Evolutionary conservation across 2,797 vertebrate genomes (phyloP).

Genomic region (Phoebastria nigripes): DNA sequence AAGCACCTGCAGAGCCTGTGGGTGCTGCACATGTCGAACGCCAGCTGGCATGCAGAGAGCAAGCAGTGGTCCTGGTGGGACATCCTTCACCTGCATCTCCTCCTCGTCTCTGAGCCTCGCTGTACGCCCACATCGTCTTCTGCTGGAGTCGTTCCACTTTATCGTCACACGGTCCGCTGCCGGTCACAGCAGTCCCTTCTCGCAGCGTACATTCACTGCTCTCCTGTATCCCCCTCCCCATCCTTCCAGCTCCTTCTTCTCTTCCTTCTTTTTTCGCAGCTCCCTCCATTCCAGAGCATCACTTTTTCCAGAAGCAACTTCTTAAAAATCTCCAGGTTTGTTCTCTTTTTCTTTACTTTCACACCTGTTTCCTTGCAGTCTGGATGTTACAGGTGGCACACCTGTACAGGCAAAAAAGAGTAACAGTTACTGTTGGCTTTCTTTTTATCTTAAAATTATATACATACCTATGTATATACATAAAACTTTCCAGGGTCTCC

Average conservation of each 20-base stretch:
- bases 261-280: background rate
- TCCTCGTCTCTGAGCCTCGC: background rate
- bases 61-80: accelerated
- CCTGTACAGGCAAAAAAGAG: background rate
- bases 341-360: background rate
- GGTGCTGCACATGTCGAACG: accelerated
- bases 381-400: background rate
- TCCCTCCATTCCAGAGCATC: background rate
- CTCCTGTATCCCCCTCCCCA: background rate
- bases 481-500: background rate
- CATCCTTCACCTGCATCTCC: background rate
- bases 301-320: background rate
- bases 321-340: background rate
- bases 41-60: background rate
- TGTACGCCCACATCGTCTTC: accelerated
- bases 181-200: background rate
- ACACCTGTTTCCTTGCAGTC: background rate
- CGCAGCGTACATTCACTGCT: accelerated
- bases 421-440: background rate
- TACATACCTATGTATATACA: background rate
- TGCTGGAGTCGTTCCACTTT: background rate
- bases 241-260: background rate
- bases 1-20: background rate
- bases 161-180: background rate
- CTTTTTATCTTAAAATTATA: background rate